Conservation (phyloP, 1,140 invertebrate species). For the Solen grandis region DNA sequence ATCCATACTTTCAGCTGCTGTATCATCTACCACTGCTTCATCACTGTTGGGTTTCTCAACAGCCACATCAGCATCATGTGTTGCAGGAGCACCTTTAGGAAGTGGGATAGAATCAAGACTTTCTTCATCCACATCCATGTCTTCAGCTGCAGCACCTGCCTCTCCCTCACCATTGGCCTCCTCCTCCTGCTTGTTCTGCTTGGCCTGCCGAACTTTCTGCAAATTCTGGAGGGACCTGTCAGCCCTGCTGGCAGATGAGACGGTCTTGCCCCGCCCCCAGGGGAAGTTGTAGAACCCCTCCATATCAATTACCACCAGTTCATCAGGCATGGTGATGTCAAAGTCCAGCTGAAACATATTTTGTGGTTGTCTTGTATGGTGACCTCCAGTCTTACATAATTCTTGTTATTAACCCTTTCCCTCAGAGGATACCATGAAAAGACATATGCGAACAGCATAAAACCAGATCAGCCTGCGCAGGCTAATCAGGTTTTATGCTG, state of each 20-base stretch:
- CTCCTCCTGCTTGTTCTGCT: neutral
- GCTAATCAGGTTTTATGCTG: too few species aligned
- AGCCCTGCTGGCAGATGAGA: slow-evolving; percentile 14
- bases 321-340: slow-evolving; percentile 32
- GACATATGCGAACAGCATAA: too few species aligned
- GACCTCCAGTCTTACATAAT: too few species aligned
- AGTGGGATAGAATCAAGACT: too few species aligned
- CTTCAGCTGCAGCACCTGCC: neutral
- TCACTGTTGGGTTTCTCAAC: too few species aligned
- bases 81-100: too few species aligned
- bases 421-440: too few species aligned
- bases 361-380: too few species aligned
- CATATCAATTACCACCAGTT: slow-evolving; percentile 47
- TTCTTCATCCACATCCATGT: neutral
- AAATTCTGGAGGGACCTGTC: slow-evolving; percentile 28
- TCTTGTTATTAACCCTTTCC: too few species aligned
- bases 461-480: too few species aligned
- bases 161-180: neutral
- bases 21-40: neutral
- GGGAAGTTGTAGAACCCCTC: slow-evolving; percentile 47
- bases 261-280: slow-evolving; percentile 40
- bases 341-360: slow-evolving; percentile 40
- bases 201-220: neutral
- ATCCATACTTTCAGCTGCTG: neutral
- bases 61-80: too few species aligned